These are phyloP conservation scores for Adelges cooleyi DNA, from an alignment of 1,140 invertebrate species.

Conservation along the genomic window DNA sequence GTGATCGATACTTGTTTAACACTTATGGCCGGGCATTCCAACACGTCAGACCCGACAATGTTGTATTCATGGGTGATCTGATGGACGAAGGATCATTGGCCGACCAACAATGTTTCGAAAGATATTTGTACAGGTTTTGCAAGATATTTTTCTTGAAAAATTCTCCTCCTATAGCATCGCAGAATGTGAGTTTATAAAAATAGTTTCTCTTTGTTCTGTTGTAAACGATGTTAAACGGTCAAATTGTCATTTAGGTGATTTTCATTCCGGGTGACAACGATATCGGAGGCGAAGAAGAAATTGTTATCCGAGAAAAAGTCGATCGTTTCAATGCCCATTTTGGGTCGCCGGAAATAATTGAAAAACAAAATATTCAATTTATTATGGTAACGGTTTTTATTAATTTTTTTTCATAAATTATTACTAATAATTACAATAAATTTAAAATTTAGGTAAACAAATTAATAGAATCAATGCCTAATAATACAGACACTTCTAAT, in stretches of 20 bases:
- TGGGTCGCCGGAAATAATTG: slow-evolving; percentile 51
- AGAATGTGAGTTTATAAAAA: slow-evolving; percentile 14
- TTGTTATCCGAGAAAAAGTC: slow-evolving; percentile 57
- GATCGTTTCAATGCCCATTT: slow-evolving; percentile 67
- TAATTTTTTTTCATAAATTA: no score
- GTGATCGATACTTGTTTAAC: slow-evolving; percentile 69
- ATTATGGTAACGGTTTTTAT: slow-evolving; percentile 42
- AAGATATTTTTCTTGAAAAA: slow-evolving; percentile 48
- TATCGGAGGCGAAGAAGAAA: slow-evolving; percentile 76
- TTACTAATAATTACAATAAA: background rate
- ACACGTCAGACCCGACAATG: slow-evolving; percentile 68
- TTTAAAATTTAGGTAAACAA: background rate
- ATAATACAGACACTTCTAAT: background rate
- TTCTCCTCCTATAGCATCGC: slow-evolving; percentile 33
- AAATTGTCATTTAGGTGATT: slow-evolving; percentile 56
- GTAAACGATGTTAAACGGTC: no score
- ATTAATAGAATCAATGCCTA: slow-evolving; percentile 15
- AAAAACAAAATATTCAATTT: slow-evolving; percentile 47
- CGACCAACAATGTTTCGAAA: slow-evolving; percentile 50
- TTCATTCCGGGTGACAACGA: slow-evolving; percentile 91
- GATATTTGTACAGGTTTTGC: slow-evolving; percentile 56
- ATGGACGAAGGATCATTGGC: slow-evolving; percentile 84
- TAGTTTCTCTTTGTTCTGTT: no score
- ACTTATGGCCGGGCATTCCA: slow-evolving; percentile 61
- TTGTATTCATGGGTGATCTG: slow-evolving; percentile 81